Percentiles rank a stretch among this genome's conserved stretches.
phyloP scores from a whole-genome alignment of 2,888 invertebrate species.

The Julus scandinavius region DNA sequence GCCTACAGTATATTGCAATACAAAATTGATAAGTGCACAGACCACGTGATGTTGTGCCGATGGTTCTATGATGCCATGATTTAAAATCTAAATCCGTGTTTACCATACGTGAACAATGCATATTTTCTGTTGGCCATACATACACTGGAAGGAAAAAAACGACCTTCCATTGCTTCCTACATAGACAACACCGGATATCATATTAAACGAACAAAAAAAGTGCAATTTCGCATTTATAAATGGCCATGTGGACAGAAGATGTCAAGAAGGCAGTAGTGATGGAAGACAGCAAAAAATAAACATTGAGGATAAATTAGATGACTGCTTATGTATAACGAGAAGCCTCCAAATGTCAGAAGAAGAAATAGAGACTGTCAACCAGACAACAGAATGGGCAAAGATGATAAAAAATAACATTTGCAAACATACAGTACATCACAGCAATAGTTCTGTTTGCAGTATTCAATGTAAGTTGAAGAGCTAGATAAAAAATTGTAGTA shows the following conservation, averaged over 20 bases:
- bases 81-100: too few relatives aligned
- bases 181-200: background rate
- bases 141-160: background rate
- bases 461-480: background rate
- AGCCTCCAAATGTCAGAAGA: slow-evolving; percentile 35
- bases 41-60: too few relatives aligned
- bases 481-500: too few relatives aligned
- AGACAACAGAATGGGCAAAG: slow-evolving; percentile 15
- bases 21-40: too few relatives aligned
- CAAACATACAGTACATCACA: background rate
- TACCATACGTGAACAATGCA: background rate
- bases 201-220: background rate
- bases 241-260: background rate
- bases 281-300: background rate
- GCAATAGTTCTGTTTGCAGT: background rate
- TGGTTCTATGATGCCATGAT: too few relatives aligned
- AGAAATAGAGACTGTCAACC: slow-evolving; percentile 24
- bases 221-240: background rate
- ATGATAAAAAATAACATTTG: slow-evolving; percentile 22
- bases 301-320: slow-evolving; percentile 16
- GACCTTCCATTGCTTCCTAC: background rate
- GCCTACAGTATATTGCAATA: too few relatives aligned
- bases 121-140: background rate
- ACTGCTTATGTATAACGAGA: slow-evolving; percentile 1
- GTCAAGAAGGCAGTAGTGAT: background rate